Evolutionary conservation across 2,113 vertebrate species (phyloP).

Genomic region (Platysternon megacephalum): DNA sequence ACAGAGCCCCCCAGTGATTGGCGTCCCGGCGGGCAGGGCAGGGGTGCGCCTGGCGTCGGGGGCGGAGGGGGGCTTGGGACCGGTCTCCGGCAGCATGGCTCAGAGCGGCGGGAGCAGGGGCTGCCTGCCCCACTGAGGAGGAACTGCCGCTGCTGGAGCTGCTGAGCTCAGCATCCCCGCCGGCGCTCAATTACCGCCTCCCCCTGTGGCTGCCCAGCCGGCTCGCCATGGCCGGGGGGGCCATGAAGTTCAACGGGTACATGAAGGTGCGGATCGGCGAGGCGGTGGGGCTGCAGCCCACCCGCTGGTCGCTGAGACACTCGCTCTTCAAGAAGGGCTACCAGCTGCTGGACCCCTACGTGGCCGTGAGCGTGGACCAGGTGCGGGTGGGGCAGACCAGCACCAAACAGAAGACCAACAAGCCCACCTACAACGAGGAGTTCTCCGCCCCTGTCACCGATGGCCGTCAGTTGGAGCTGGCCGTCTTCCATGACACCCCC

Average conservation of each 20-base stretch:
- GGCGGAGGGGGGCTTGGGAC: slow-evolving; percentile 6
- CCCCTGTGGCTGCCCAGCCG: not conserved
- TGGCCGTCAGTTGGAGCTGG: slow-evolving; percentile 89
- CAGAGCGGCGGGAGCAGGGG: not conserved
- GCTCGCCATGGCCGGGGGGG: slow-evolving; percentile 74
- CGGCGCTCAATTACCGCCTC: too few species aligned
- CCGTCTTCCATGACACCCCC: slow-evolving; percentile 96
- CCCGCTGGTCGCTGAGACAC: slow-evolving; percentile 91
- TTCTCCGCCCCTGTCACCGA: slow-evolving; percentile 89
- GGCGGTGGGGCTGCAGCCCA: slow-evolving; percentile 93
- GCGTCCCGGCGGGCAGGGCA: not conserved
- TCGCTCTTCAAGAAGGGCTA: slow-evolving; percentile 90
- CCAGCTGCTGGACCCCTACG: slow-evolving; percentile 90
- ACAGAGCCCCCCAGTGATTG: slow-evolving; percentile 6
- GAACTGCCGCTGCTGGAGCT: not conserved
- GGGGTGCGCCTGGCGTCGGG: not conserved
- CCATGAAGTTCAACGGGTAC: slow-evolving; percentile 95
- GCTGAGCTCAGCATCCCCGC: not conserved
- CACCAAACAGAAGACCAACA: slow-evolving; percentile 95
- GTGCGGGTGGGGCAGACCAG: slow-evolving; percentile 92
- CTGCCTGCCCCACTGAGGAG: slow-evolving; percentile 33
- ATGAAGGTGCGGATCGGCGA: slow-evolving; percentile 94
- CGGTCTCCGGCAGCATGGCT: slow-evolving; percentile 8
- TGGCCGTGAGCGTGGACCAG: slow-evolving; percentile 96
- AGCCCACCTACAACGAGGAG: slow-evolving; percentile 96